A percentile compares a stretch with the other conserved stretches of the same genome.
phyloP scores from a whole-genome alignment of 2,797 vertebrate genomes.

The Bradypodion pumilum region DNA sequence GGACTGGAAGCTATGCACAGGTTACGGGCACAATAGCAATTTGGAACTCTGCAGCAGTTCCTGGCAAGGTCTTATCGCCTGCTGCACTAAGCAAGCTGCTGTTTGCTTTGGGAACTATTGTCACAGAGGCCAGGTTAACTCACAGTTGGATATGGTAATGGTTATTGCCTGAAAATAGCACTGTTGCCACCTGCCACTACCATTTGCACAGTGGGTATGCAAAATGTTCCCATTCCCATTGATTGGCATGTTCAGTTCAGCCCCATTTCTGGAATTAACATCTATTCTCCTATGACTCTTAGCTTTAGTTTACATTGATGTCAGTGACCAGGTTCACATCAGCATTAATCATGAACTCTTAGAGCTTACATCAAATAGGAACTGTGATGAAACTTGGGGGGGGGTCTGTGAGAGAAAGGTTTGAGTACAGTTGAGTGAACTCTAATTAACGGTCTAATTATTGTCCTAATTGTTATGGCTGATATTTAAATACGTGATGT shows the following conservation, averaged over 20 bases:
- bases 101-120: conserved; percentile 35
- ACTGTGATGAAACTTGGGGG: too few species aligned
- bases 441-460: not conserved
- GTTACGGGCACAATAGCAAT: conserved; percentile 13
- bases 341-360: not conserved
- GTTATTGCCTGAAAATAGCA: conserved; percentile 36
- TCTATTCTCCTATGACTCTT: not conserved
- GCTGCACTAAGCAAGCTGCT: conserved; percentile 30
- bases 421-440: not conserved
- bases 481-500: not conserved
- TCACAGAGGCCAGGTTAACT: conserved; percentile 31
- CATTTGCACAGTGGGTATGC: conserved; percentile 7
- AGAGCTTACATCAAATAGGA: not conserved
- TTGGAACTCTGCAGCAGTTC: not conserved
- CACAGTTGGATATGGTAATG: conserved; percentile 23
- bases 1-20: not conserved
- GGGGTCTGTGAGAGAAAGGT: not conserved
- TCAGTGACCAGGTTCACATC: not conserved
- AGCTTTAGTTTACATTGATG: not conserved
- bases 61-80: conserved; percentile 31
- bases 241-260: not conserved
- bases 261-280: not conserved
- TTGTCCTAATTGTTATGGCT: not conserved
- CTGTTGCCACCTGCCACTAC: conserved; percentile 20
- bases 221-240: conserved; percentile 8